Evolutionary conservation across 2,888 invertebrate genomes (phyloP), one percentile per base, ranked within the genome.

Genomic region (Machimus rusticus): DNA sequence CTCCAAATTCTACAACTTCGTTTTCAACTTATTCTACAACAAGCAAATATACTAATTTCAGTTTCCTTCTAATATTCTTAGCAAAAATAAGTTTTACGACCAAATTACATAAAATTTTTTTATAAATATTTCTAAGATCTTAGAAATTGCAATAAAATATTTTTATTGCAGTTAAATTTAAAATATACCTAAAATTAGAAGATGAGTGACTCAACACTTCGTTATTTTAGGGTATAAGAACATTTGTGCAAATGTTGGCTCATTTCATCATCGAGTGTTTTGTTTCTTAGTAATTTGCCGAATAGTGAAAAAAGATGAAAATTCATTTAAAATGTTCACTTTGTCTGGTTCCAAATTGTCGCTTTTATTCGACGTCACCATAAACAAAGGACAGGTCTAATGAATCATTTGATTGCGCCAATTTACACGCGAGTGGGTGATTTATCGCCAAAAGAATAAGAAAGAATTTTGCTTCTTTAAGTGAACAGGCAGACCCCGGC

Each of bases 381-480:
- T 28, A 66, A 66, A 28, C 28, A 66, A 66, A 66, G 19, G 23
- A 28, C 66, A 28, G 66, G 12, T 23, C 23, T 66, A 66, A 37
- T 78, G 78, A 78, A 78, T 78, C 78, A 78, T 23, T 78, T 78
- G 23, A 43, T 43, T 78, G 43, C 12, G 78, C 37, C 43, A 78
- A 14, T 78, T n/a, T 1, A 78, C 43, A 78, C 78, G 19, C 9
- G 43, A 43, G 23, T 46, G 19, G 43, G 78, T 39, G 78, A 78
- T 78, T 78, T 78, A 78, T 78, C 43, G 46, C 12, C 78, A 43
- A 78, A 76, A 34, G 9, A 14, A 28, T 66, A 66, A 66, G 23
- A 66, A 66, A 66, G 66, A 66, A 23, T 66, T 66, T 23, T 66
- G 23, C 66, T 23, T 34, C 34, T 76, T 76, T 23, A 19, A 39